Evolutionary conservation across 2,888 invertebrate genomes (phyloP), one percentile per base, ranked within the genome.

Genomic region (Salpingus planirostris): DNA sequence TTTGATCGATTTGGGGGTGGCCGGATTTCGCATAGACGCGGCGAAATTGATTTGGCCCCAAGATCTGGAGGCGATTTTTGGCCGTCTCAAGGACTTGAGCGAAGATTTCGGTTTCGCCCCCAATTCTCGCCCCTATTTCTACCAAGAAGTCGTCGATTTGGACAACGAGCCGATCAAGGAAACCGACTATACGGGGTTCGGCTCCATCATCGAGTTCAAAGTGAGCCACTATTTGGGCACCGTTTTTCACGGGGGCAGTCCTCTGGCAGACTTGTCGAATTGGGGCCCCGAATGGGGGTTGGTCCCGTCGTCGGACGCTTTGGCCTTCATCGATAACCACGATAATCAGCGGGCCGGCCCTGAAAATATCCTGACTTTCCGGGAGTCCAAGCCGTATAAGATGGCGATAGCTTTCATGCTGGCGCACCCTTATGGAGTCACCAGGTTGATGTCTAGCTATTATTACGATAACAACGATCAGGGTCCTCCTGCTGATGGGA

Each of bases 391-490:
- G 43, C 64, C 65, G 23, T 85, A 85, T 60, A 84, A 55, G 38
- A 52, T 52, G 67, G 90, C 89, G 0, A 77, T 76, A 1, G 85
- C 84, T 0, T 90, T 88, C 60, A 85, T 82, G 74, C 67, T 93
- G 59, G 86, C 89, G 0, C 80, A 82, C 70, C 78, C 83, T 0
- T 86, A 84, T 44, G 87, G 86, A 10, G 67, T 73, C 36, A 76
- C 85, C 0, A 73, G 83, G 29, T 61, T 92, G 24, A 91, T 92
- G 89, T 89, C 88, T 55, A 87, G 88, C 44, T 91, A 74, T 52
- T 67, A 55, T 22, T 92, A 87, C 60, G 50, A 57, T 0, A 47
- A 74, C 37, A 68, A 67, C 6, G 74, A 77, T 47, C 34, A 8
- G 47, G 83, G 82, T 7, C 86, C 87, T 1, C 87, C 88, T 0